Percentiles rank a stretch among this genome's conserved stretches.
phyloP scores from a whole-genome alignment of 2,888 invertebrate species.

The Hyalella azteca region DNA sequence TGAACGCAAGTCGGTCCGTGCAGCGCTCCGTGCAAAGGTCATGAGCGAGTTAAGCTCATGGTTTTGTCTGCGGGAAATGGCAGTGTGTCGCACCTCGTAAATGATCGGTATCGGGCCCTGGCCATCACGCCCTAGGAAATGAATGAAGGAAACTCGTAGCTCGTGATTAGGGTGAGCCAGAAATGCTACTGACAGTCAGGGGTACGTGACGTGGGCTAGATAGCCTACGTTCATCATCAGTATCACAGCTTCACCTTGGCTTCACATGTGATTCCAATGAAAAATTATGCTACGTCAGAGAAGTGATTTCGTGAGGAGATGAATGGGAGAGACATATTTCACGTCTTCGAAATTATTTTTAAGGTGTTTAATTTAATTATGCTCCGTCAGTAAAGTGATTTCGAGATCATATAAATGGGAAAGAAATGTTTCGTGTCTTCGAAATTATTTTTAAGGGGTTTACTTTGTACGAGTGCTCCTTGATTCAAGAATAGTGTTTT shows the following conservation, averaged over 20 bases:
- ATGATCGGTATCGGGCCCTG: slow-evolving; percentile 20
- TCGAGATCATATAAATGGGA: too few species aligned
- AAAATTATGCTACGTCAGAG: background rate
- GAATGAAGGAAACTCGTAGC: background rate
- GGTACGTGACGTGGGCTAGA: background rate
- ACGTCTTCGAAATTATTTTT: too few species aligned
- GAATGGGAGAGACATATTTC: too few species aligned
- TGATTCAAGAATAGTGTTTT: too few species aligned
- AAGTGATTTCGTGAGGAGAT: too few species aligned
- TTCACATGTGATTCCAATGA: background rate
- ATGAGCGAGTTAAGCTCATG: too few species aligned
- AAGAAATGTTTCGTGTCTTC: too few species aligned
- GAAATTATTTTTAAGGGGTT: too few species aligned
- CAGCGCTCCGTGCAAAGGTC: slow-evolving; percentile 9
- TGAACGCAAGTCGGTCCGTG: background rate
- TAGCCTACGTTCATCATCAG: background rate
- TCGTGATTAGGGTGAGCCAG: background rate
- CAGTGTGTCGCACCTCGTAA: slow-evolving; percentile 28
- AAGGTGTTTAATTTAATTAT: too few species aligned
- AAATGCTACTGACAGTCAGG: background rate
- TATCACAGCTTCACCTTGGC: background rate
- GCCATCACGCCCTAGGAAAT: background rate
- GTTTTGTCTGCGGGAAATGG: background rate
- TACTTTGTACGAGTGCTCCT: too few species aligned
- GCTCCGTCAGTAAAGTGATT: too few species aligned